phyloP scores from a whole-genome alignment of 2,113 vertebrate genomes.

The Ivindomyrus marchei region DNA sequence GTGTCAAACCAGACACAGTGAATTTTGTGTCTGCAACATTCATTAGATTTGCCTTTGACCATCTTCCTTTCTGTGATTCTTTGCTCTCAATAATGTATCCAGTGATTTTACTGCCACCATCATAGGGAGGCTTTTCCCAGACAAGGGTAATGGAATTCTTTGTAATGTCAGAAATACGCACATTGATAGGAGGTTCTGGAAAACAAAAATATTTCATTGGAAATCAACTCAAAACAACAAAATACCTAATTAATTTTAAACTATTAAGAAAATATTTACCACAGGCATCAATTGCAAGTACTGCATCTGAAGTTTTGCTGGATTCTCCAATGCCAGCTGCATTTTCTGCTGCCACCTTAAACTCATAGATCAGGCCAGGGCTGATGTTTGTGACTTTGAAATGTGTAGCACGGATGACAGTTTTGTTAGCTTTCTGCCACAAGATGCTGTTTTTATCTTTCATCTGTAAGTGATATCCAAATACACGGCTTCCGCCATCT shows the following conservation, averaged over 20 bases:
- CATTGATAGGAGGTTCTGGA: conserved; percentile 81
- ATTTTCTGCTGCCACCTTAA: conserved; percentile 91
- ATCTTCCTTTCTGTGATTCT: conserved; percentile 72
- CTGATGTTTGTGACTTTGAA: conserved; percentile 81
- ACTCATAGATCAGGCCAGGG: conserved; percentile 93
- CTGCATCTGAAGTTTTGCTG: conserved; percentile 84
- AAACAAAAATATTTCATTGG: conserved; percentile 22
- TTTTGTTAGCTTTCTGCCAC: conserved; percentile 90
- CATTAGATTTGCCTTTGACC: conserved; percentile 85
- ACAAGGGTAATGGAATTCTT: conserved; percentile 79
- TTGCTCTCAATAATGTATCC: conserved; percentile 87
- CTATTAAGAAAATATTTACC: conserved; percentile 65
- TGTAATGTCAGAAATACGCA: conserved; percentile 86
- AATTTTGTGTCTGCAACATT: conserved; percentile 84
- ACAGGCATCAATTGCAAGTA: conserved; percentile 93
- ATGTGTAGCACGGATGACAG: conserved; percentile 87
- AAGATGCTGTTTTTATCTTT: conserved; percentile 96
- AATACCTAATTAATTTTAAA: conserved; percentile 47
- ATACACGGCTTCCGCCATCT: conserved; percentile 82
- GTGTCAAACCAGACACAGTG: conserved; percentile 78
- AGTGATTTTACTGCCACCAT: conserved; percentile 88
- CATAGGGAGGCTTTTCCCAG: conserved; percentile 86
- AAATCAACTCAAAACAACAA: conserved; percentile 10
- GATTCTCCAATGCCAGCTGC: conserved; percentile 84
- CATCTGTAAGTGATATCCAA: conserved; percentile 92